phyloP scores from a whole-genome alignment of 2,888 invertebrate genomes.

The Nesidiocoris tenuis region DNA sequence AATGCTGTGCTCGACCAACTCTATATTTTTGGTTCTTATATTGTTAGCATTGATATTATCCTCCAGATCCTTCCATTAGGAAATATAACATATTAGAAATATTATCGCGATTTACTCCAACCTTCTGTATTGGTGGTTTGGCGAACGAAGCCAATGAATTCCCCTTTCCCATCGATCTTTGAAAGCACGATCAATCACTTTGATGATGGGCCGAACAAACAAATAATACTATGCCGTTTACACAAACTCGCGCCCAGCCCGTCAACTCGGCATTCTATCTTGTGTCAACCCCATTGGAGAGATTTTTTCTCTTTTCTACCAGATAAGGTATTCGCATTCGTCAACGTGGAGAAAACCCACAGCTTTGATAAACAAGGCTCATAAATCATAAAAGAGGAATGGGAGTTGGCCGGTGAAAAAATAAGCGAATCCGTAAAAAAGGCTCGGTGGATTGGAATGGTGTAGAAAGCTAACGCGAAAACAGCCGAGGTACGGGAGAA shows the following conservation, averaged over 20 bases:
- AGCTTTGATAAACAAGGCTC: slow-evolving; percentile 39
- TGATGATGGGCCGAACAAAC: slow-evolving; percentile 27
- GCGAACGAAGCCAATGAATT: slow-evolving; percentile 35
- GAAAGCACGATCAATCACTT: slow-evolving; percentile 30
- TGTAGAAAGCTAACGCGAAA: not conserved
- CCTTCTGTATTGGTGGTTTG: no score
- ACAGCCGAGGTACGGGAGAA: slow-evolving; percentile 5
- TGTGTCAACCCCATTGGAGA: slow-evolving; percentile 37
- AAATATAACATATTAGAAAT: no score
- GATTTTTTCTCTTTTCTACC: slow-evolving; percentile 10
- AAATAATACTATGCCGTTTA: slow-evolving; percentile 40
- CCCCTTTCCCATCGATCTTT: slow-evolving; percentile 28
- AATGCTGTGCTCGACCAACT: no score
- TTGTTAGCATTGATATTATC: no score
- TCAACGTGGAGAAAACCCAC: slow-evolving; percentile 26
- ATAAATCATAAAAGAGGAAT: slow-evolving; percentile 40
- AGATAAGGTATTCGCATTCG: slow-evolving; percentile 42
- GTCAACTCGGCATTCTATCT: slow-evolving; percentile 31
- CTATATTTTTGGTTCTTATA: no score
- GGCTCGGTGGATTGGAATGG: not conserved
- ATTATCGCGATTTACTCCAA: no score
- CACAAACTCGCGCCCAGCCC: slow-evolving; percentile 28
- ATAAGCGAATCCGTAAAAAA: not conserved
- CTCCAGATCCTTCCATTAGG: no score
- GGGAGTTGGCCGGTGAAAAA: slow-evolving; percentile 18